These are phyloP conservation scores for Pangasius sanitwongsei DNA, from an alignment of 2,797 vertebrate genomes.

Conservation along the genomic window DNA sequence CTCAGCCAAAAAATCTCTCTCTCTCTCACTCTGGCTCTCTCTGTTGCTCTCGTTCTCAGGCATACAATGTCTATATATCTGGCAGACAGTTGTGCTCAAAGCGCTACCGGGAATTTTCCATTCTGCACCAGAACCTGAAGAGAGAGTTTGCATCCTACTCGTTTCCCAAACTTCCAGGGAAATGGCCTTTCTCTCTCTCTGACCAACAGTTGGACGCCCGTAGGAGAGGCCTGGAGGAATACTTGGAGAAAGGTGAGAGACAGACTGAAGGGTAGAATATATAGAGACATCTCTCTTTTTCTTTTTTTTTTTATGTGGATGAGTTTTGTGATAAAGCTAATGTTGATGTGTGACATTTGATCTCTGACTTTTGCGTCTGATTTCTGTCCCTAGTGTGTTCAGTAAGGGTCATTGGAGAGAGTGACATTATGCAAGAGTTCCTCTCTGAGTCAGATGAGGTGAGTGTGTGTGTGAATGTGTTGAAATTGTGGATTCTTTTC, in stretches of 20 bases:
- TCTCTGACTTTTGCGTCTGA: not conserved
- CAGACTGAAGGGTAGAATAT: not conserved
- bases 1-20: not conserved
- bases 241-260: conserved; percentile 76
- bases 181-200: conserved; percentile 95
- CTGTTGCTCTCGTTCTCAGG: conserved; percentile 68
- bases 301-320: not conserved
- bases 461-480: conserved; percentile 8
- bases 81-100: conserved; percentile 94
- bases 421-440: conserved; percentile 99
- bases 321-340: not conserved
- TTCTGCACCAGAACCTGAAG: conserved; percentile 94
- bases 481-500: not conserved
- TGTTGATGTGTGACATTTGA: not conserved
- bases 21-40: not conserved
- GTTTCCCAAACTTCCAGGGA: conserved; percentile 92
- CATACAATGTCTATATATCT: conserved; percentile 96
- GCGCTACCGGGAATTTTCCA: conserved; percentile 92
- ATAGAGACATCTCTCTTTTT: not conserved
- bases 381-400: conserved; percentile 82
- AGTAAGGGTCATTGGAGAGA: conserved; percentile 92
- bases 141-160: conserved; percentile 92
- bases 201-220: conserved; percentile 95
- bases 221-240: conserved; percentile 91
- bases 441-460: conserved; percentile 96